Evolutionary conservation across 1,140 invertebrate species (phyloP), one percentile per base, ranked within the genome.

Genomic region (Lasaia peninsularis): DNA sequence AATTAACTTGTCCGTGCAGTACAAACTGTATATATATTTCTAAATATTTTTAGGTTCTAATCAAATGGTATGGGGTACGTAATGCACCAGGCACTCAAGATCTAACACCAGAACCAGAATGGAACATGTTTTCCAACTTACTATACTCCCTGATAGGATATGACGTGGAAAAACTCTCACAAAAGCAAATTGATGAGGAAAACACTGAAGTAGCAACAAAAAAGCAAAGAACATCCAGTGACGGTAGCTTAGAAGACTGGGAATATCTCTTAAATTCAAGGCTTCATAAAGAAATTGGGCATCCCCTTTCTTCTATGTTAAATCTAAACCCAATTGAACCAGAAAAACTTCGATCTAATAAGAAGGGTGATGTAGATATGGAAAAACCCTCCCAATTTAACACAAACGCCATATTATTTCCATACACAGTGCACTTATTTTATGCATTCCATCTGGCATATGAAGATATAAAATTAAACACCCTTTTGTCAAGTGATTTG

Each of bases 391-490:
- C 82, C 9, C 88, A 91, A 67, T 91, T 95, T 21, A 95, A 94
- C 58, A 87, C 86, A 0, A 92, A 92, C 62, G 92, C 95, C 1
- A 78, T 93, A 12, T 85, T 98, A 1, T 97, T 96, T 75, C 91
- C 92, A 0, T 92, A 95, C 70, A 91, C 96, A 8, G 91, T 95
- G 11, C 83, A 94, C 24, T 91, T 98, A 21, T 90, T 97, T 37
- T 96, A 94, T 80, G 91, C 94, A 0, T 89, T 98, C 32, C 97
- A 98, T 89, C 88, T 98, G 9, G 88, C 97, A 0, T 98, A 98
- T 80, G 97, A 98, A 91, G 97, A 98, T 75, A 90, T 97, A 1
- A 98, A 98, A 82, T 78, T 98, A 32, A 95, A 96, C 73, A 90
- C 92, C 1, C 86, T 95, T 1, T 90, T 95, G 60, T 91, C 91